Evolutionary conservation across 2,113 vertebrate species (phyloP), one percentile per base, ranked within the genome.

Genomic region (Cariama cristata): DNA sequence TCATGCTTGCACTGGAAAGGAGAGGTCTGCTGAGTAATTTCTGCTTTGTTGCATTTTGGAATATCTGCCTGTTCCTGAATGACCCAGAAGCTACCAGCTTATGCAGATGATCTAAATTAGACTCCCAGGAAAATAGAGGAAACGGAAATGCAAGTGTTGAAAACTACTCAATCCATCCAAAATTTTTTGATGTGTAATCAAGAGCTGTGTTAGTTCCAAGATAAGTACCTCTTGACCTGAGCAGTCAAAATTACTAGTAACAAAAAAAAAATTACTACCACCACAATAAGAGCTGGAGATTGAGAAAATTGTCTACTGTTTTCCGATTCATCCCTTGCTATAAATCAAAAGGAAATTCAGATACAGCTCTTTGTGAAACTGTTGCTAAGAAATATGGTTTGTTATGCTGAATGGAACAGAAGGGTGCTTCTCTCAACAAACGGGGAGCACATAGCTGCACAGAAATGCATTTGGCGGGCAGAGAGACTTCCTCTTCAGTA

Each of bases 331-430:
- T 86, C 27, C 21, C 28, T 71, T 87, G 30, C 45, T 64, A 44
- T 45, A 83, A 90, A 91, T 84, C 49, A n/a, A 81, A 92, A 60
- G 47, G 9, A 55, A 47, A 71, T 67, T 79, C 33, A 67, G 47
- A 77, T 71, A 67, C 3, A 32, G 18, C 12, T 86, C 5, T 88
- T n/a, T 59, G 33, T 64, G 11, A 59, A 85, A 53, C 45, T 73
- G 56, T 81, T 96, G 83, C 80, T 96, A 85, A 85, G 94, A 91
- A 95, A 89, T 91, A 53, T 1, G 4, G 12, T 64, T 94, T 77
- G 40, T 81, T 90, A 33, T 27, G 45, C 40, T 82, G 69, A 79
- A 91, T 15, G 27, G 72, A 94, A 85, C 80, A 76, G 80, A 95
- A 93, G 50, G 24, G 20, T 75, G 17, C 58, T 91, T 94, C 42